These are phyloP conservation scores for Drosophila nr. perissopoda DNA, from an alignment of 2,888 invertebrate genomes.

Conservation along the genomic window DNA sequence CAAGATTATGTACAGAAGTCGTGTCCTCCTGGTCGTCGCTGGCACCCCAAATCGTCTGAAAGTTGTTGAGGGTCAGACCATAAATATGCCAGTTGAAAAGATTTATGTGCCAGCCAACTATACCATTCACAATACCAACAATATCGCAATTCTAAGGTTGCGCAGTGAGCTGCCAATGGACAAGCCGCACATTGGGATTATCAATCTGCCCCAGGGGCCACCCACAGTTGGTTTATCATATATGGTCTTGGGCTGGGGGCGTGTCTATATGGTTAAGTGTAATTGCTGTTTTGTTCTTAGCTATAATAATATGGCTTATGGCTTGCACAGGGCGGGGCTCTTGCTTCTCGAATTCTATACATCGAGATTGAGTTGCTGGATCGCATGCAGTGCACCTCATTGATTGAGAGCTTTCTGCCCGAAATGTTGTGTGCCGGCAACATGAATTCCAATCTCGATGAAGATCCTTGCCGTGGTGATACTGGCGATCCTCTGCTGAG, in stretches of 20 bases:
- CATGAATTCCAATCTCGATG: neutral
- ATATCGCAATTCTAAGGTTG: conserved; percentile 50
- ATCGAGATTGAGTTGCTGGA: conserved; percentile 21
- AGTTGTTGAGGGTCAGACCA: neutral
- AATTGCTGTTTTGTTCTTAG: neutral
- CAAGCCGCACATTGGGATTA: conserved; percentile 3
- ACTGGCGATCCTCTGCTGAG: conserved; percentile 42
- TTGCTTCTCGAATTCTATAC: conserved; percentile 20
- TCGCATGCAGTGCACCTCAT: neutral
- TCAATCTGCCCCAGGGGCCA: conserved; percentile 25
- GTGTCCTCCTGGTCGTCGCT: conserved; percentile 54
- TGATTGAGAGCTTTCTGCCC: conserved; percentile 3
- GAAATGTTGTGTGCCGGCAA: conserved; percentile 53
- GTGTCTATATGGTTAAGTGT: conserved; percentile 40
- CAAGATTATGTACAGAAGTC: conserved; percentile 43
- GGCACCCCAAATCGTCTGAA: conserved; percentile 51
- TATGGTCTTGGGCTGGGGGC: conserved; percentile 59
- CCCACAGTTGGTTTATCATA: neutral
- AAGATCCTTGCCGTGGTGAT: conserved; percentile 51
- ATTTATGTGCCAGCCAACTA: conserved; percentile 55
- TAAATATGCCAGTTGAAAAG: conserved; percentile 29
- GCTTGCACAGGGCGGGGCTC: conserved; percentile 38
- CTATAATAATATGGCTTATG: neutral
- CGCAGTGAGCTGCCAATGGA: conserved; percentile 3
- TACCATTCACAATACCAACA: conserved; percentile 51